A percentile compares a stretch with the other conserved stretches of the same genome.
Conservation (phyloP, 2,113 vertebrate genomes). For the Ammospiza caudacuta region DNA sequence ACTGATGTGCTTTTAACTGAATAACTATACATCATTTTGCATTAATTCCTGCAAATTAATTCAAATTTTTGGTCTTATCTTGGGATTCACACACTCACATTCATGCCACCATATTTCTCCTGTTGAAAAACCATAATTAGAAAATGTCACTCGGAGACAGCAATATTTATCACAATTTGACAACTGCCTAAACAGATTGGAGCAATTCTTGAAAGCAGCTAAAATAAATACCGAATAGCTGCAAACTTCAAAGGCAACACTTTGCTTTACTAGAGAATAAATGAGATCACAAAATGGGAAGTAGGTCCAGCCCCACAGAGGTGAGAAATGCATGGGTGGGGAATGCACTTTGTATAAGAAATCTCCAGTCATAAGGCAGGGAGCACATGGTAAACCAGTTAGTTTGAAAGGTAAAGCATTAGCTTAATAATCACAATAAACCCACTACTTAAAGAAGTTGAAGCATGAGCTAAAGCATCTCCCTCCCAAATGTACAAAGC, state of each 20-base stretch:
- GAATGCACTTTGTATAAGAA: not conserved
- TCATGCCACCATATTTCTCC: not conserved
- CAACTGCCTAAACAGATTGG: not conserved
- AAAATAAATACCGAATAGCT: not conserved
- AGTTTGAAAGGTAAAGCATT: not conserved
- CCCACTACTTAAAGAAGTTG: not conserved
- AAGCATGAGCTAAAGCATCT: not conserved
- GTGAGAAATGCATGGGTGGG: not conserved
- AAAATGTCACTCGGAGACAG: not conserved
- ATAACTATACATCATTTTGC: not conserved
- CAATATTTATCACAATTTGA: not conserved
- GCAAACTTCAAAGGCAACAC: not conserved
- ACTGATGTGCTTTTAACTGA: not conserved
- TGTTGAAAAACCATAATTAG: not conserved
- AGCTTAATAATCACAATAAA: not conserved
- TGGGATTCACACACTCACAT: not conserved
- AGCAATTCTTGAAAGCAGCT: not conserved
- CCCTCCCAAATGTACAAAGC: not conserved
- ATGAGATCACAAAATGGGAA: not conserved
- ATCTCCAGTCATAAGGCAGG: not conserved
- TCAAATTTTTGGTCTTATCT: not conserved
- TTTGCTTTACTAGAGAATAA: not conserved
- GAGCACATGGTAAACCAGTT: not conserved
- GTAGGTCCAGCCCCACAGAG: not conserved
- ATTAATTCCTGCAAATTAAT: not conserved